Evolutionary conservation across 2,797 vertebrate genomes (phyloP).

Genomic region (Premnoplex brunnescens): DNA sequence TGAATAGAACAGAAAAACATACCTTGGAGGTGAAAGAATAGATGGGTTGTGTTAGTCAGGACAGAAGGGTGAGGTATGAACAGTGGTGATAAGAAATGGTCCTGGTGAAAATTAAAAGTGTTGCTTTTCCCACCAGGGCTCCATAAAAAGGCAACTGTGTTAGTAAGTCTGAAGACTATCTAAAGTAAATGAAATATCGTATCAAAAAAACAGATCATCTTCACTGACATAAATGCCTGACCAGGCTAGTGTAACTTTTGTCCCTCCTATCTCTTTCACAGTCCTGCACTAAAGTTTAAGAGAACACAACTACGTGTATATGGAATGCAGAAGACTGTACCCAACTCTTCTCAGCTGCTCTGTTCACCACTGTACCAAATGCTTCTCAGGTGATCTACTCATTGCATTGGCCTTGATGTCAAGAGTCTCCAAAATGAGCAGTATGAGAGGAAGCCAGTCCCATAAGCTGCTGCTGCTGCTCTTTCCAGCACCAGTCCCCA

Average conservation of each 20-base stretch:
- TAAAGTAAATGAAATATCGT: background rate
- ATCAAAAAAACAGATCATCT: background rate
- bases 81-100: background rate
- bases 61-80: background rate
- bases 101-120: background rate
- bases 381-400: background rate
- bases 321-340: background rate
- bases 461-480: background rate
- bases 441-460: background rate
- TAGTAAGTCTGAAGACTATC: background rate
- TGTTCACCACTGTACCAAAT: no score
- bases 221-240: background rate
- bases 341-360: background rate
- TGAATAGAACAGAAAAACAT: background rate
- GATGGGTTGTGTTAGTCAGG: background rate
- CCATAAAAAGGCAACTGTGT: background rate
- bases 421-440: background rate
- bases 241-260: background rate
- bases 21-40: background rate
- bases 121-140: background rate
- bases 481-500: background rate
- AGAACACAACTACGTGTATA: background rate
- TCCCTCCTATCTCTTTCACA: background rate
- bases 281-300: background rate
- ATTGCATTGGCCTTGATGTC: background rate